Base-by-base conservation (phyloP, 2,888 invertebrate genomes). In the Hypercompe scribonia region DNA sequence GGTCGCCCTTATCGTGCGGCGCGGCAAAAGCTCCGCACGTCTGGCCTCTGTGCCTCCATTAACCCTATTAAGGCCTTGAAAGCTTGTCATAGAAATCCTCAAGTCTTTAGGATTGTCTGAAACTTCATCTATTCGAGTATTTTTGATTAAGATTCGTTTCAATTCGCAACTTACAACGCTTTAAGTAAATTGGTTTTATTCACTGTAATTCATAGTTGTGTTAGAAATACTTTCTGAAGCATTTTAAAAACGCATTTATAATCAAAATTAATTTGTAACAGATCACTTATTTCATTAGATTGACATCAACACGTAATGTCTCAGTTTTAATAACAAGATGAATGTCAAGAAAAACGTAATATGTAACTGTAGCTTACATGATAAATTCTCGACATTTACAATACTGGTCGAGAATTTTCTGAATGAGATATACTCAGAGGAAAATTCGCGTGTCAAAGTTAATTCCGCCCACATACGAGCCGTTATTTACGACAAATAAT, bases 401-500 rank as follows among this genome's bases (percentile, higher is more conserved):
- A 74, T 70, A 34, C 61, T 54, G 67, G 63, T 67, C 63, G 68
- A 68, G 13, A 72, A 77, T 77, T 71, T 81, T 69, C 70, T 42
- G 46, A 54, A n/a, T 65, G 33, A 33, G 46, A 75, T 33, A 69
- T 34, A 66, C 46, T n/a, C n/a, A 42, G 58, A 18, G 36, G 73
- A 78, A 82, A 84, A 80, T 72, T 78, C 78, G 68, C 72, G 74
- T 73, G 70, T 78, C 76, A 75, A 79, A 69, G 75, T 75, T 76
- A 76, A 75, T 78, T 70, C 73, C 73, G 58, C 80, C 71, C 72
- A 78, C 80, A 76, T 76, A 70, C 46, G 71, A 72, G 76, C 73
- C 70, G 74, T 81, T 83, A 77, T 80, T 86, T 83, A 84, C 79
- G 77, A 77, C 78, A 86, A 81, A 84, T 84, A 81, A 84, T 85